Evolutionary conservation across 2,888 invertebrate species (phyloP).

Genomic region (Hypomecis atomaria): DNA sequence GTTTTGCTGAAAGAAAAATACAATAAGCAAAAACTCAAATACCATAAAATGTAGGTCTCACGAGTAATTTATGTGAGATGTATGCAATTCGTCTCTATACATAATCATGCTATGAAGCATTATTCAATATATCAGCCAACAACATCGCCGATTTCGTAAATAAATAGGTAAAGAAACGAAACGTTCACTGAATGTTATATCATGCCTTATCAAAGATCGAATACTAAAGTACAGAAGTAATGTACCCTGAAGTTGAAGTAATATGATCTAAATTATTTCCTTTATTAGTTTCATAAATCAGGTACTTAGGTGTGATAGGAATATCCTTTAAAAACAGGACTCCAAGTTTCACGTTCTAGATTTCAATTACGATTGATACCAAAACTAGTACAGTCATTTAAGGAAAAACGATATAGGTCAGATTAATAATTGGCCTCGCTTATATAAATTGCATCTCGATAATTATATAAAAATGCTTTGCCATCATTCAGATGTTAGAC

Average conservation of each 20-base stretch:
- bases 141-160: slow-evolving; percentile 13
- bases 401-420: too few species aligned
- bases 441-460: too few species aligned
- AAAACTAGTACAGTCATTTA: too few species aligned
- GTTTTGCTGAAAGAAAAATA: slow-evolving; percentile 69
- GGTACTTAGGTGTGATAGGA: too few species aligned
- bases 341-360: too few species aligned
- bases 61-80: slow-evolving; percentile 23
- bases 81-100: slow-evolving; percentile 15
- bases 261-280: background rate
- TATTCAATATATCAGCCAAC: slow-evolving; percentile 10
- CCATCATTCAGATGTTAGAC: too few species aligned
- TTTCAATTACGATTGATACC: too few species aligned
- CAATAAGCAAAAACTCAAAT: background rate
- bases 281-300: too few species aligned
- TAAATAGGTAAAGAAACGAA: slow-evolving; percentile 9
- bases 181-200: slow-evolving; percentile 4
- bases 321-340: too few species aligned
- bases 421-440: too few species aligned
- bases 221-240: background rate
- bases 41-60: slow-evolving; percentile 20
- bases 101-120: slow-evolving; percentile 39
- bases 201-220: slow-evolving; percentile 9
- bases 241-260: background rate
- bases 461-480: too few species aligned